These are phyloP conservation scores for Furnarius figulus DNA, from an alignment of 2,113 vertebrate genomes.

Conservation along the genomic window DNA sequence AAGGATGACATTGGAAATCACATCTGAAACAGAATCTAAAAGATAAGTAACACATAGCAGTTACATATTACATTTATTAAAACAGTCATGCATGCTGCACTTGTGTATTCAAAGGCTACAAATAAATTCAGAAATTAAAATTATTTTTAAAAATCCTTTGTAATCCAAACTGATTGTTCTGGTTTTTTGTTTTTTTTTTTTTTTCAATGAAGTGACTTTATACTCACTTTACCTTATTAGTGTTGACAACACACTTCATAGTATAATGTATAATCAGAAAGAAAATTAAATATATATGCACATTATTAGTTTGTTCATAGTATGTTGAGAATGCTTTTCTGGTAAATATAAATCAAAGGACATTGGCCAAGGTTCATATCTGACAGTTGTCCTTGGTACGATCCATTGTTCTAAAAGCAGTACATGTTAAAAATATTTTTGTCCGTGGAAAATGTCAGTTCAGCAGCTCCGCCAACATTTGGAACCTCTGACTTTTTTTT, in stretches of 20 bases:
- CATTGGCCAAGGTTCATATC: conserved; percentile 14
- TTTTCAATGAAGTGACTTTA: not conserved
- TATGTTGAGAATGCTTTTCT: conserved; percentile 14
- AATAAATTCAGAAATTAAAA: not conserved
- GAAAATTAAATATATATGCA: conserved; percentile 12
- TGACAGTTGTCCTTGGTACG: conserved; percentile 53
- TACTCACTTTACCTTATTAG: not conserved
- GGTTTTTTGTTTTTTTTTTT: not conserved
- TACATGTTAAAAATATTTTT: conserved; percentile 43
- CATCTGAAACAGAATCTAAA: not conserved
- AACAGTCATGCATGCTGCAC: not conserved
- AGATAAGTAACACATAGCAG: not conserved
- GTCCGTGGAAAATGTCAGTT: conserved; percentile 44
- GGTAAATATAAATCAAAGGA: conserved; percentile 50
- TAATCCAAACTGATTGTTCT: not conserved
- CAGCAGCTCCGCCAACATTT: conserved; percentile 10
- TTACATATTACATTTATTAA: not conserved
- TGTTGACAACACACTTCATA: not conserved
- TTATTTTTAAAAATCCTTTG: fast-evolving
- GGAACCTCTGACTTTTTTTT: not conserved
- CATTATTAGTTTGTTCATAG: not conserved
- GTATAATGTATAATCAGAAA: not conserved
- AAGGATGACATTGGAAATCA: conserved; percentile 9
- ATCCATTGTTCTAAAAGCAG: conserved; percentile 62
- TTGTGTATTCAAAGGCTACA: not conserved